Evolutionary conservation across 2,797 vertebrate genomes (phyloP).

Genomic region (Phrynocephalus guinanensis): DNA sequence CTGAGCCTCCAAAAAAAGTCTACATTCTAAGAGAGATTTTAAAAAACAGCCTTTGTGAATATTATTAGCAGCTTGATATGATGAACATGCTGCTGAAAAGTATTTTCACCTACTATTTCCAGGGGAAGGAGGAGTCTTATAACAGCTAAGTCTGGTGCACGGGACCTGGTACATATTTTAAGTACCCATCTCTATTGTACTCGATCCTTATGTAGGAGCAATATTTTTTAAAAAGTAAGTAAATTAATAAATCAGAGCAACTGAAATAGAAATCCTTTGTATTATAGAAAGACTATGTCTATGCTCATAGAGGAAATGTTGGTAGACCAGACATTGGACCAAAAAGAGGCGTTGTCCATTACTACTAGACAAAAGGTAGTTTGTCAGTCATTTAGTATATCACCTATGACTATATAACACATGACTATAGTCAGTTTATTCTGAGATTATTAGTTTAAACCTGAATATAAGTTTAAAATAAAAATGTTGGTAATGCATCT

Average conservation of each 20-base stretch:
- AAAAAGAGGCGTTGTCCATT: conserved; percentile 31
- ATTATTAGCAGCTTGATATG: background rate
- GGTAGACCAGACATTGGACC: conserved; percentile 62
- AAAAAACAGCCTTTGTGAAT: background rate
- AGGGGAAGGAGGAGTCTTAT: background rate
- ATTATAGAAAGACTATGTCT: conserved; percentile 48
- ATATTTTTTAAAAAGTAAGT: background rate
- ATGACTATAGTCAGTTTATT: too few relatives aligned
- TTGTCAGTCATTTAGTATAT: too few relatives aligned
- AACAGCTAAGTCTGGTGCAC: background rate
- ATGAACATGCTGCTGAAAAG: background rate
- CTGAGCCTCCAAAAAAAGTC: too few relatives aligned
- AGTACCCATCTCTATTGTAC: background rate
- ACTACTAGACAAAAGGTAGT: too few relatives aligned
- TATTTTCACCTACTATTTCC: background rate
- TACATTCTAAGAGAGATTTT: background rate
- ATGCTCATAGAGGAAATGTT: conserved; percentile 56
- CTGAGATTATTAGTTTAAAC: conserved; percentile 46
- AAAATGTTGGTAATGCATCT: conserved; percentile 50
- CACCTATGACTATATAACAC: conserved; percentile 38
- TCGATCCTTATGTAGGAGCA: too few relatives aligned
- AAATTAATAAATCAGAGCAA: conserved; percentile 14
- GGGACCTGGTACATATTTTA: background rate
- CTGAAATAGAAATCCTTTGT: conserved; percentile 54
- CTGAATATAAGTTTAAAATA: conserved; percentile 58